Conservation (phyloP, 2,888 invertebrate species). For the Ypsolopha scabrella region DNA sequence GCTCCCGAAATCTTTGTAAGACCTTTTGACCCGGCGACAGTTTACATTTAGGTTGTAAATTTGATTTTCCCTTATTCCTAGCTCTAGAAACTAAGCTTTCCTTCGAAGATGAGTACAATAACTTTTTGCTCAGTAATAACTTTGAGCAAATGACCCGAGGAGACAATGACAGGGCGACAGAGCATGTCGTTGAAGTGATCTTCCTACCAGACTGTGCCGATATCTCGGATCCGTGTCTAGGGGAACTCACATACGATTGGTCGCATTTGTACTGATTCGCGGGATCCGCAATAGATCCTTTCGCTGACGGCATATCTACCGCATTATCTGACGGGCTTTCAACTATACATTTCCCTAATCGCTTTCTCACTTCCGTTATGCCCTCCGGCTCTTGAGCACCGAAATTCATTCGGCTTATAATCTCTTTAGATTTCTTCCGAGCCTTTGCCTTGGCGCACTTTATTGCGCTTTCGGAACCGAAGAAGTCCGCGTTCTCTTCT, state of each 20-base stretch:
- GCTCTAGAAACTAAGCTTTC: slow-evolving; percentile 19
- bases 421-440: slow-evolving; percentile 27
- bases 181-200: slow-evolving; percentile 28
- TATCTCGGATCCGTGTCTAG: slow-evolving; percentile 31
- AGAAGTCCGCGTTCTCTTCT: slow-evolving; percentile 36
- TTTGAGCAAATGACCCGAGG: slow-evolving; percentile 38
- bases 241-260: slow-evolving; percentile 40
- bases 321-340: too few relatives aligned
- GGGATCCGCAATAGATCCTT: slow-evolving; percentile 15
- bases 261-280: slow-evolving; percentile 30
- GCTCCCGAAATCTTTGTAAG: slow-evolving; percentile 37
- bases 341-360: slow-evolving; percentile 1
- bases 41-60: slow-evolving; percentile 26
- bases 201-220: slow-evolving; percentile 20
- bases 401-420: slow-evolving; percentile 30
- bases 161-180: slow-evolving; percentile 24
- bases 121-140: slow-evolving; percentile 24
- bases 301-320: slow-evolving; percentile 13
- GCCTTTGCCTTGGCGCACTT: slow-evolving; percentile 40
- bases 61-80: slow-evolving; percentile 11
- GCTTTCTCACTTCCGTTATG: slow-evolving; percentile 24
- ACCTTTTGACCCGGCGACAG: slow-evolving; percentile 38
- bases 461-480: slow-evolving; percentile 32
- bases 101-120: slow-evolving; percentile 18
- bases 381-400: slow-evolving; percentile 43